A percentile compares a stretch with the other conserved stretches of the same genome.
These are phyloP conservation scores for Numida meleagris DNA, from an alignment of 2,113 vertebrate species.

Conservation along the genomic window DNA sequence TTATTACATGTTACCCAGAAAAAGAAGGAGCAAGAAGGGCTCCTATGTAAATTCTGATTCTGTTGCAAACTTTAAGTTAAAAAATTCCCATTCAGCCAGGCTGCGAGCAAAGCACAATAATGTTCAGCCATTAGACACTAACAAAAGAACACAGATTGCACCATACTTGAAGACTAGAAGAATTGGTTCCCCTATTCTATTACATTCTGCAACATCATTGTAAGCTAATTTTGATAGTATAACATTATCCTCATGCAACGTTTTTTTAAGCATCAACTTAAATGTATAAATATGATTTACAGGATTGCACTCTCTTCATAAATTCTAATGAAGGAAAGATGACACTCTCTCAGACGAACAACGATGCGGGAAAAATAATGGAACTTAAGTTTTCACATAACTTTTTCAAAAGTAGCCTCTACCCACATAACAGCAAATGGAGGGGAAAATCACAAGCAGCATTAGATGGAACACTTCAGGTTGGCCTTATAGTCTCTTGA, in stretches of 20 bases:
- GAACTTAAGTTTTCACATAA: background rate
- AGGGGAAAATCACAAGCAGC: background rate
- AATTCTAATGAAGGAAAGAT: background rate
- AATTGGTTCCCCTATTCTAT: background rate
- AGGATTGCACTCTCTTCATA: background rate
- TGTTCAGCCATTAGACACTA: background rate
- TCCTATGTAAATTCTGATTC: constrained; percentile 2
- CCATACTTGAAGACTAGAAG: background rate
- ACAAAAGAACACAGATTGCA: background rate
- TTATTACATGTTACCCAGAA: background rate
- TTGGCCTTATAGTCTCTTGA: background rate
- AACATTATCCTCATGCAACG: background rate
- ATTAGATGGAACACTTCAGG: background rate
- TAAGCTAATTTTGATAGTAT: background rate
- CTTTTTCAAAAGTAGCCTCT: background rate
- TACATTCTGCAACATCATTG: background rate
- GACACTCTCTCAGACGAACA: background rate
- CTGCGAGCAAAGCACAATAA: background rate
- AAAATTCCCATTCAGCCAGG: background rate
- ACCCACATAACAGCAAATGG: background rate
- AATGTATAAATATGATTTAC: background rate
- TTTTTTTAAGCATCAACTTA: background rate
- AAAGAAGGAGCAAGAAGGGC: background rate
- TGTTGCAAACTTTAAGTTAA: constrained; percentile 10
- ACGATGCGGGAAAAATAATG: background rate